Evolutionary conservation across 2,888 invertebrate genomes (phyloP).

Genomic region (Blastobasis lacticolella): DNA sequence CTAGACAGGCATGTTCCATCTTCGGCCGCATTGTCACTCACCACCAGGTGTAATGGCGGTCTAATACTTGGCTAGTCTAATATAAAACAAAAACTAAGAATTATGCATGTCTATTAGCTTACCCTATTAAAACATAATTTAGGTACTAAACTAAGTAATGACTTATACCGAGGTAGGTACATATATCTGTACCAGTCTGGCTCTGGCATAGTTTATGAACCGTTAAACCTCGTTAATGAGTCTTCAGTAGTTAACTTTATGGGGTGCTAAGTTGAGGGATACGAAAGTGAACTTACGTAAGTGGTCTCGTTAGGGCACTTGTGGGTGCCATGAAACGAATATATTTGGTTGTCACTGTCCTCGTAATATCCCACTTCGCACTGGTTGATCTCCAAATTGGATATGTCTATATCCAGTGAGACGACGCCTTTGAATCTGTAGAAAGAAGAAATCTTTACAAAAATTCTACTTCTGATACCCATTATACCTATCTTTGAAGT

Average conservation of each 20-base stretch:
- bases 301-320: slow-evolving; percentile 90
- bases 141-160: no score
- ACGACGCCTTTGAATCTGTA: slow-evolving; percentile 65
- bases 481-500: neutral
- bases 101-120: no score
- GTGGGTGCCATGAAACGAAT: slow-evolving; percentile 90
- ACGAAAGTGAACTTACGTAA: slow-evolving; percentile 72
- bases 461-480: neutral
- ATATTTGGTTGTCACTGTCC: slow-evolving; percentile 76
- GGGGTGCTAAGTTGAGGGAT: neutral
- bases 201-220: neutral
- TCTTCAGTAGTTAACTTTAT: neutral
- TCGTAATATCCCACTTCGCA: slow-evolving; percentile 75
- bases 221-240: neutral
- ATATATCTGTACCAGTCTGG: neutral
- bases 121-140: no score
- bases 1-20: no score
- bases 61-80: no score
- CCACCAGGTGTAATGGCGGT: no score
- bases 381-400: slow-evolving; percentile 88
- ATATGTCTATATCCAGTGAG: slow-evolving; percentile 85
- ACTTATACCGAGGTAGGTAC: neutral
- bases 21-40: no score
- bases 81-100: no score
- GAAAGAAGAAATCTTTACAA: slow-evolving; percentile 10